These are phyloP conservation scores for Hapalemur alaotrensis DNA, from an alignment of 2,797 vertebrate species.

Conservation along the genomic window DNA sequence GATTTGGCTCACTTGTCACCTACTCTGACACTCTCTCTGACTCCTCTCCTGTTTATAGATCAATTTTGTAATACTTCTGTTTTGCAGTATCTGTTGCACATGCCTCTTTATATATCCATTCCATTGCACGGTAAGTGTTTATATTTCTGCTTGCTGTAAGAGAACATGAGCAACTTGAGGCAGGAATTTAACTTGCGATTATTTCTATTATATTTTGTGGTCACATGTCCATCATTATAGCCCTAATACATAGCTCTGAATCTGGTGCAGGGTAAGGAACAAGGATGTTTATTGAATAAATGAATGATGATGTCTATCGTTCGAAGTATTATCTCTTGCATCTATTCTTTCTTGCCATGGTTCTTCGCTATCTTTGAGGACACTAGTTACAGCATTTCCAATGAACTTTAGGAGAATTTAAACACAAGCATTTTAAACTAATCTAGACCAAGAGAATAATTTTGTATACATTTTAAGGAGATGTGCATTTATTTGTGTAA, in stretches of 20 bases:
- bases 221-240: not conserved
- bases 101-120: not conserved
- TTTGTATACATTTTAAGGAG: not conserved
- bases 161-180: not conserved
- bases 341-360: not conserved
- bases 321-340: not conserved
- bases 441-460: not conserved
- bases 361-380: not conserved
- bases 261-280: not conserved
- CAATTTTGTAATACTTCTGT: not conserved
- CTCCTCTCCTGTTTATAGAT: not conserved
- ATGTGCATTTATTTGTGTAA: not conserved
- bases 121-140: not conserved
- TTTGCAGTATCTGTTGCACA: not conserved
- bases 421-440: not conserved
- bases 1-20: not conserved
- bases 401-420: not conserved
- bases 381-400: not conserved
- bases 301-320: not conserved
- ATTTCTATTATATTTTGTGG: not conserved
- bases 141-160: not conserved
- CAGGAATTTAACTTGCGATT: not conserved
- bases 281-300: not conserved
- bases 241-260: not conserved
- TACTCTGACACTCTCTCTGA: not conserved